Percentiles rank a stretch among this genome's conserved stretches.
Evolutionary conservation across 2,888 invertebrate genomes (phyloP).

Genomic region (Ophraella communa): DNA sequence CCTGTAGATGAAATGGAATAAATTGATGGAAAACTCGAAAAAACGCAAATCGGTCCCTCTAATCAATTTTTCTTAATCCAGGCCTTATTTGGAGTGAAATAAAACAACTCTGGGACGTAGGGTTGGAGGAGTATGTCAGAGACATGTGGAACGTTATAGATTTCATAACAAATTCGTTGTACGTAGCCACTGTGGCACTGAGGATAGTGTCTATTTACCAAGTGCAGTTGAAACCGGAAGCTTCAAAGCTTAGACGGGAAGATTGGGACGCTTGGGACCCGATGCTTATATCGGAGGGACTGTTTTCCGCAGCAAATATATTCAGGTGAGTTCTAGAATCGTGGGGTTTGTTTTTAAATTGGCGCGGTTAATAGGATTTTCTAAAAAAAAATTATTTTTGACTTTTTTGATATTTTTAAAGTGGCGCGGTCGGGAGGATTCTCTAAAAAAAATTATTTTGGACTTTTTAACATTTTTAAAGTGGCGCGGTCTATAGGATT

Average conservation of each 20-base stretch:
- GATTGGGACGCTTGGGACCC: slow-evolving; percentile 99
- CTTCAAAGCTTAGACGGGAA: slow-evolving; percentile 59
- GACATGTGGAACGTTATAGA: slow-evolving; percentile 99
- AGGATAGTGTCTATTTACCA: slow-evolving; percentile 94
- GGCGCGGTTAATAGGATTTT: no score
- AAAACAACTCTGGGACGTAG: slow-evolving; percentile 98
- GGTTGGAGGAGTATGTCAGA: slow-evolving; percentile 93
- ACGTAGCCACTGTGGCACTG: slow-evolving; percentile 95
- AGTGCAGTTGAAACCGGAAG: slow-evolving; percentile 55
- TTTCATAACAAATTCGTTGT: slow-evolving; percentile 97
- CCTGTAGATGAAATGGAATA: no score
- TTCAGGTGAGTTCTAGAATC: slow-evolving; percentile 69
- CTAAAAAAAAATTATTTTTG: no score
- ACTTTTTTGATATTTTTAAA: no score
- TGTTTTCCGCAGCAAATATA: slow-evolving; percentile 98
- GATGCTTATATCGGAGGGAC: slow-evolving; percentile 92
- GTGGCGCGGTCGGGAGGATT: no score
- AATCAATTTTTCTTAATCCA: slow-evolving; percentile 51
- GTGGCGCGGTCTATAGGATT: no score
- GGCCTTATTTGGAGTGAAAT: slow-evolving; percentile 99
- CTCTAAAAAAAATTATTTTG: no score
- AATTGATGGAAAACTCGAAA: neutral
- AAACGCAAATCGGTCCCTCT: neutral
- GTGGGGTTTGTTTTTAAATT: no score
- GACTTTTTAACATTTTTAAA: no score